Evolutionary conservation across 2,888 invertebrate species (phyloP).

Genomic region (Apamea crenata): DNA sequence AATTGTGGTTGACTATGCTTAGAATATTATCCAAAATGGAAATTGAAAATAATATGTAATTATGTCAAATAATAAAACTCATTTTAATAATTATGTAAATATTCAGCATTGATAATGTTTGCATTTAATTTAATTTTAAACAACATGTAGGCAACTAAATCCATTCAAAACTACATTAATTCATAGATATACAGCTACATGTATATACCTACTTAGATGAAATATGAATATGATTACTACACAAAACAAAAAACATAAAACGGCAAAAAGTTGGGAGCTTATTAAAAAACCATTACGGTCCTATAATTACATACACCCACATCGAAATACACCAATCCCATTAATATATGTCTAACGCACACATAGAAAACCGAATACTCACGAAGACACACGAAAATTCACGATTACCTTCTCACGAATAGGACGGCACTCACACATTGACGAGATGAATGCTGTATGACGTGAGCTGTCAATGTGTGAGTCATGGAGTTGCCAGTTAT

Average conservation of each 20-base stretch:
- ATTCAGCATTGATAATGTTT: neutral
- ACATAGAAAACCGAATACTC: slow-evolving; percentile 72
- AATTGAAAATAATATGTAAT: neutral
- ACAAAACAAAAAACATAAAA: slow-evolving; percentile 62
- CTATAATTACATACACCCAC: slow-evolving; percentile 88
- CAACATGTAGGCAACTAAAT: neutral
- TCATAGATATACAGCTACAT: slow-evolving; percentile 25
- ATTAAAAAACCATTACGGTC: slow-evolving; percentile 88
- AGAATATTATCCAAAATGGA: neutral
- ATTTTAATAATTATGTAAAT: neutral
- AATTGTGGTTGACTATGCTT: neutral
- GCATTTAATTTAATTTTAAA: slow-evolving; percentile 9
- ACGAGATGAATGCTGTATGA: slow-evolving; percentile 56
- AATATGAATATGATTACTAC: slow-evolving; percentile 72
- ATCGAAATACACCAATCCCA: slow-evolving; percentile 84
- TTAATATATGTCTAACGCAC: slow-evolving; percentile 85
- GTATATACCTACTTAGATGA: slow-evolving; percentile 28
- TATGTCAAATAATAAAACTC: neutral
- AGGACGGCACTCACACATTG: slow-evolving; percentile 74
- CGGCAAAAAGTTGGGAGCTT: slow-evolving; percentile 80
- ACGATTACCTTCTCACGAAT: slow-evolving; percentile 72
- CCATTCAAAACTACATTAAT: slow-evolving; percentile 24
- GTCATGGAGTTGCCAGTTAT: slow-evolving; percentile 77
- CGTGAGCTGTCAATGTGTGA: slow-evolving; percentile 69
- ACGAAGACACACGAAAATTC: slow-evolving; percentile 64